Conservation (phyloP, 2,113 vertebrate species). For the Pelecanoides urinatrix region DNA sequence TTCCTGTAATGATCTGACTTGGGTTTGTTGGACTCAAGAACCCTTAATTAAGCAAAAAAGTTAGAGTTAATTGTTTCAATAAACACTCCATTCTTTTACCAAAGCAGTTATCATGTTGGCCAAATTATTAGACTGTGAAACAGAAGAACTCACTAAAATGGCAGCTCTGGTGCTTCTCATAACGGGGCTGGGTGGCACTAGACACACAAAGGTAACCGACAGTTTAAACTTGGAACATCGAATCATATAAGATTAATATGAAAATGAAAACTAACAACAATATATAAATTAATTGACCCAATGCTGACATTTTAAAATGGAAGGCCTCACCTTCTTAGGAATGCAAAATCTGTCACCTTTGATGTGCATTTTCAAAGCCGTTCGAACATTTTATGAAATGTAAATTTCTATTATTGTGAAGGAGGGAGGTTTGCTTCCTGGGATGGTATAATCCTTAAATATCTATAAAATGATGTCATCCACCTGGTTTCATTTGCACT, state of each 20-base stretch:
- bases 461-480: background rate
- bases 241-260: background rate
- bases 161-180: background rate
- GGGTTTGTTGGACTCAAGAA: background rate
- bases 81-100: background rate
- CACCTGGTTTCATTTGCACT: background rate
- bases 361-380: background rate
- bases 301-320: background rate
- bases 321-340: background rate
- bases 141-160: background rate
- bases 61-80: background rate
- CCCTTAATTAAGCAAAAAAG: background rate
- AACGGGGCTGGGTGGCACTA: background rate
- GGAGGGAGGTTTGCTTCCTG: background rate
- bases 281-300: background rate
- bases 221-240: background rate
- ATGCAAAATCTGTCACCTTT: background rate
- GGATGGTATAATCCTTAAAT: background rate
- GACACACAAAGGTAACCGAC: background rate
- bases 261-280: background rate
- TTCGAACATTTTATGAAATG: background rate
- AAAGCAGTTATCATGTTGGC: background rate
- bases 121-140: background rate
- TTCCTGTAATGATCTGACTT: background rate
- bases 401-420: background rate